Base-by-base conservation (phyloP, 2,113 vertebrate genomes). In the Petroica traversi region DNA sequence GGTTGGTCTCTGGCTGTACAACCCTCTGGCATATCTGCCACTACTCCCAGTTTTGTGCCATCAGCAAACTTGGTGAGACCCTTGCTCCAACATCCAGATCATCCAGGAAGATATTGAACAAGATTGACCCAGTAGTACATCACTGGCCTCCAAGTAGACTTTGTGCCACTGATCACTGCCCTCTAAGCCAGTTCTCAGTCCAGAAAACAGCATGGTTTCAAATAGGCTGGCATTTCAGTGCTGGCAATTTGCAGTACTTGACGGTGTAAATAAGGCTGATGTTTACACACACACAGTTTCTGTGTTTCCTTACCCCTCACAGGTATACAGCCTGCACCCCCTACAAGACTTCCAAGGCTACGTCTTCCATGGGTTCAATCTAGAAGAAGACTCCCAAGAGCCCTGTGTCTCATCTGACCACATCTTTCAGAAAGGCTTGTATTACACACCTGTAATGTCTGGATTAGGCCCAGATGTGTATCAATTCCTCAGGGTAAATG, bases 301-400 rank as follows among this genome's bases (percentile, higher is more conserved):
- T 92, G 18, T 75, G 19, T 64, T 88, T 91, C 52, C 41, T 91
- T 54, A 16, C 38, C 40, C 38, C 45, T 82, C 48, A 51, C 95
- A 99, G 99, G 78, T 99, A 23, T 98, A 98, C 85, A 92, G 46
- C 43, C 80, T 95, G 46, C 96, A 99, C 92, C 98, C 98, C 16
- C 22, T 98, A 5, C 95, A 97, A 86, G 97, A 96, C 51, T 84
- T 98, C 31, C 93, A 93, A 31, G 98, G 98, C 34, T 99, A 99
- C 26, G 2, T 95, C 69, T 97, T 97, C 61, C 64, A 79, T n/a
- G 92, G 74, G 2, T 85, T 97, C 63, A 93, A 96, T 57, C 81
- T 98, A 64, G 97, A 97, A 83, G 97, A 98, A 58, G 82, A 85
- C 9, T 82, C 20, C 12, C 58, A 89, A 86, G 93, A 96, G 6